Evolutionary conservation across 1,140 invertebrate genomes (phyloP).

Genomic region (Drosophila burlai): DNA sequence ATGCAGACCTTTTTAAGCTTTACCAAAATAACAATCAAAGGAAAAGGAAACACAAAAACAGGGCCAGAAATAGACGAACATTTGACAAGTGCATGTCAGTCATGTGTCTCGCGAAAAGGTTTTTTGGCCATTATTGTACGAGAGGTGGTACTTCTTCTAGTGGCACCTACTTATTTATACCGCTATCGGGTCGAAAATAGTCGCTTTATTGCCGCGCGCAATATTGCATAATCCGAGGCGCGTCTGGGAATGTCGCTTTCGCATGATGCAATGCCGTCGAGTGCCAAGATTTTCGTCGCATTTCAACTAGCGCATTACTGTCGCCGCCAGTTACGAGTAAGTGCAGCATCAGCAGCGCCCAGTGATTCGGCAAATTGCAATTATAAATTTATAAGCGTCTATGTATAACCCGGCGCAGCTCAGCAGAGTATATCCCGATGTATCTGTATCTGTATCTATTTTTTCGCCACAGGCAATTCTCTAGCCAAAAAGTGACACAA

Average conservation of each 20-base stretch:
- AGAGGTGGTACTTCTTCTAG: not conserved
- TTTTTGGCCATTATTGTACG: slow-evolving; percentile 41
- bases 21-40: slow-evolving; percentile 53
- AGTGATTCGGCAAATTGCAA: slow-evolving; percentile 60
- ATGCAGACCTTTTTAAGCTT: slow-evolving; percentile 63
- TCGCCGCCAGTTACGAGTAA: slow-evolving; percentile 62
- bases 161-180: slow-evolving; percentile 37
- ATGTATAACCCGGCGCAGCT: slow-evolving; percentile 23
- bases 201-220: slow-evolving; percentile 43
- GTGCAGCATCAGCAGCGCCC: slow-evolving; percentile 24
- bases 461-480: slow-evolving; percentile 32
- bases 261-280: slow-evolving; percentile 70
- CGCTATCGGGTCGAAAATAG: slow-evolving; percentile 60
- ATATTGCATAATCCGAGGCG: slow-evolving; percentile 77
- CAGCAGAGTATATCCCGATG: slow-evolving; percentile 3
- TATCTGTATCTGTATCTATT: slow-evolving; percentile 15
- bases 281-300: slow-evolving; percentile 71
- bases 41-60: slow-evolving; percentile 19
- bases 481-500: slow-evolving; percentile 32
- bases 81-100: slow-evolving; percentile 81
- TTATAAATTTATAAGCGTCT: slow-evolving; percentile 54
- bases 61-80: slow-evolving; percentile 69
- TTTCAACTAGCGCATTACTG: slow-evolving; percentile 46
- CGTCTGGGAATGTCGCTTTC: slow-evolving; percentile 77
- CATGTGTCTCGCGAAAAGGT: slow-evolving; percentile 28